Percentiles rank a stretch among this genome's conserved stretches.
Conservation (phyloP, 2,797 vertebrate genomes). For the Hoplostethus atlanticus region DNA sequence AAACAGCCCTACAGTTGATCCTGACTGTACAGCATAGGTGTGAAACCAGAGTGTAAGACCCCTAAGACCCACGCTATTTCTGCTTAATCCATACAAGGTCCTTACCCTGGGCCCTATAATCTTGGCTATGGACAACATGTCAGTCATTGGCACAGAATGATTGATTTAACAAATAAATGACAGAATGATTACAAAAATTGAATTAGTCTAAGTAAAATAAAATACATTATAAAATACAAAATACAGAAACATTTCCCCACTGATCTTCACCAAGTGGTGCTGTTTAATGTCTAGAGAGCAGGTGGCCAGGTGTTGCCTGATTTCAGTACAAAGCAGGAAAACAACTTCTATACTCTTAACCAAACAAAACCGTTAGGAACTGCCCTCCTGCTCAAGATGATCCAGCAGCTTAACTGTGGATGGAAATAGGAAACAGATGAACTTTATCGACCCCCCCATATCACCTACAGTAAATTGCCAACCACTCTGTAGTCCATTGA, state of each 20-base stretch:
- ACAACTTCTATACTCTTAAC: not conserved
- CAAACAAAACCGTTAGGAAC: not conserved
- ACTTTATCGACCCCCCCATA: not conserved
- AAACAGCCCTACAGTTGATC: conserved; percentile 62
- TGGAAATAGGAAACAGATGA: no score
- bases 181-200: conserved; percentile 7
- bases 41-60: conserved; percentile 64
- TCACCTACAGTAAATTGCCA: not conserved
- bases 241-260: not conserved
- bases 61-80: conserved; percentile 76
- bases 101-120: conserved; percentile 52
- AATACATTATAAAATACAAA: not conserved
- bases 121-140: conserved; percentile 50
- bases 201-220: not conserved
- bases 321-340: not conserved
- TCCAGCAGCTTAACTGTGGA: no score
- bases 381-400: not conserved
- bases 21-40: conserved; percentile 44
- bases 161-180: not conserved
- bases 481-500: conserved; percentile 4
- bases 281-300: no score
- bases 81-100: conserved; percentile 77
- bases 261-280: no score
- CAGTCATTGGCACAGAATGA: conserved; percentile 37
- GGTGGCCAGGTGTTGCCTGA: no score